Conservation (phyloP, 2,113 vertebrate genomes). For the Rhinoderma darwinii region DNA sequence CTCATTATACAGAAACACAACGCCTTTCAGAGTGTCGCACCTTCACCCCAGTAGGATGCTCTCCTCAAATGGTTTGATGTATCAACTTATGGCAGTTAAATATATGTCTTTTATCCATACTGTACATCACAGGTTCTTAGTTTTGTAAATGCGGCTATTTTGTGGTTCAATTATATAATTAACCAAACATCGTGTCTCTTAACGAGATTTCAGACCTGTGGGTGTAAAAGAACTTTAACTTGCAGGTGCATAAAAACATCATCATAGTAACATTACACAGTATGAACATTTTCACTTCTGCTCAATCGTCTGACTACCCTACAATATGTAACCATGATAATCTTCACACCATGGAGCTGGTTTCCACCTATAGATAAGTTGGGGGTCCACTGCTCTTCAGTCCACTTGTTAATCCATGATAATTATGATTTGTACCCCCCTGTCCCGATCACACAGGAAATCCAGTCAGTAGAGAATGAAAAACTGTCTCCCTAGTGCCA, state of each 20-base stretch:
- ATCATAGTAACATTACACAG: background rate
- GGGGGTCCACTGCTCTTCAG: too few species aligned
- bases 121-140: background rate
- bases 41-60: background rate
- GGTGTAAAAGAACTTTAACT: background rate
- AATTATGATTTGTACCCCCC: too few species aligned
- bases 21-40: constrained; percentile 3
- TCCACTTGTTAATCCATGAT: too few species aligned
- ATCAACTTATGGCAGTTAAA: constrained; percentile 35
- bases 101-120: background rate
- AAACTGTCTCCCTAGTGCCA: too few species aligned
- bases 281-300: background rate
- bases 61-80: constrained; percentile 44
- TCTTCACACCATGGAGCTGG: background rate
- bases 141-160: background rate
- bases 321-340: background rate
- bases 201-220: background rate
- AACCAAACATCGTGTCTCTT: background rate
- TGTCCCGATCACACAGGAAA: too few species aligned
- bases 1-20: constrained; percentile 7
- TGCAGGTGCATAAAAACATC: background rate
- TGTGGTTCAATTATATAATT: background rate
- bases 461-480: too few species aligned
- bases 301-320: background rate
- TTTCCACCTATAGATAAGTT: too few species aligned